Evolutionary conservation across 2,113 vertebrate genomes (phyloP).

Genomic region (Gasterosteus nipponicus): DNA sequence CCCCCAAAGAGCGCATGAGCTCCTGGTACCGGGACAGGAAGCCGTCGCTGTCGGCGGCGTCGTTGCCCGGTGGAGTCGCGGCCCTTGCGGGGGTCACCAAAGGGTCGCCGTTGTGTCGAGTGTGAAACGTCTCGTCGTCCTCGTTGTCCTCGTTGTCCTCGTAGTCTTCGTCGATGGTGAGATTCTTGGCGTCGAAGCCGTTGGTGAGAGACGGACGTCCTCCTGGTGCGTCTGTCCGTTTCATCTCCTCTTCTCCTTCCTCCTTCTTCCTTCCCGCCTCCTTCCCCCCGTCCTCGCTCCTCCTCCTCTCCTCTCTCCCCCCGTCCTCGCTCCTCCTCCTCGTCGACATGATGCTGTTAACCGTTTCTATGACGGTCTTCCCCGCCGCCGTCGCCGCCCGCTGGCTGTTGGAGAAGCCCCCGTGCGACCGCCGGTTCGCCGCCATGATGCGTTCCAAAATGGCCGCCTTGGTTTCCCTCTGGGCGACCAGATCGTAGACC

Average conservation of each 20-base stretch:
- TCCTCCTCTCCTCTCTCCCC: slow-evolving; percentile 46
- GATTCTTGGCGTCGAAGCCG: slow-evolving; percentile 55
- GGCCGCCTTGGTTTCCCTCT: slow-evolving; percentile 83
- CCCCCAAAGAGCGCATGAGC: slow-evolving; percentile 87
- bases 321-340: slow-evolving; percentile 61
- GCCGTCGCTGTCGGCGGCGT: slow-evolving; percentile 72
- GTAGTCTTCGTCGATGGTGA: slow-evolving; percentile 14
- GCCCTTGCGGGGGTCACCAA: background rate
- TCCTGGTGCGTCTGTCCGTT: background rate
- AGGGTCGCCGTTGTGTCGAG: slow-evolving; percentile 16
- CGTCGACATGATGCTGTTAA: slow-evolving; percentile 61
- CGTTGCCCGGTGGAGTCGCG: background rate
- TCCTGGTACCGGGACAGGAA: slow-evolving; percentile 88
- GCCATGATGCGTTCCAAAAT: slow-evolving; percentile 55
- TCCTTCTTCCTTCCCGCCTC: slow-evolving; percentile 18
- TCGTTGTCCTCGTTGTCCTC: background rate
- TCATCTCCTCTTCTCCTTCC: slow-evolving; percentile 17
- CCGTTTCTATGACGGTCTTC: slow-evolving; percentile 55
- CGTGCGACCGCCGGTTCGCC: background rate
- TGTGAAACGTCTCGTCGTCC: background rate
- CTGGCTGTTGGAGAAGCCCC: background rate
- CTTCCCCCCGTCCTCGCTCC: slow-evolving; percentile 29
- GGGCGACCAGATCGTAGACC: slow-evolving; percentile 90
- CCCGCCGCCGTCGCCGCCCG: background rate
- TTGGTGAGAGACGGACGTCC: slow-evolving; percentile 54